Evolutionary conservation across 2,888 invertebrate species (phyloP).

Genomic region (Iphiclides podalirius): DNA sequence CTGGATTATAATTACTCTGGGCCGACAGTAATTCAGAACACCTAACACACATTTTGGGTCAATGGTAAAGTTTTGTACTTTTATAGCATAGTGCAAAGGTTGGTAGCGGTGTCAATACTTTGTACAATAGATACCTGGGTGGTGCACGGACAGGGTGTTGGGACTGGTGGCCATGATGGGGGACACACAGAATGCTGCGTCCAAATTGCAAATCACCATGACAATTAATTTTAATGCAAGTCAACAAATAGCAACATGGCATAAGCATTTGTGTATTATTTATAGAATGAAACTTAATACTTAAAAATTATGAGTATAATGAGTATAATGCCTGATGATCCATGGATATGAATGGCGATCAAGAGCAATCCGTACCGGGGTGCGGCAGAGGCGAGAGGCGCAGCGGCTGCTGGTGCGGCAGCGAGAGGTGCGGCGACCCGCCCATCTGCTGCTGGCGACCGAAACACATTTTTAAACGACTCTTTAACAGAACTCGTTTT

Average conservation of each 20-base stretch:
- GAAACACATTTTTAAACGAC: too few species aligned
- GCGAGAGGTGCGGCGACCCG: constrained; percentile 59
- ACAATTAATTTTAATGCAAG: constrained; percentile 13
- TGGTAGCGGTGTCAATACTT: too few species aligned
- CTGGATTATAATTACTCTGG: too few species aligned
- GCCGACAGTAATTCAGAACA: too few species aligned
- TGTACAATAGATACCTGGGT: constrained; percentile 85
- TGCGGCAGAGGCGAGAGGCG: constrained; percentile 83
- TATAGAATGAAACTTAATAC: too few species aligned
- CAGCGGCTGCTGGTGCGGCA: constrained; percentile 77
- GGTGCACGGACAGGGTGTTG: constrained; percentile 83
- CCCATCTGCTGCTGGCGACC: constrained; percentile 55
- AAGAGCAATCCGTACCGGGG: constrained; percentile 79
- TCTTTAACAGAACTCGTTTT: too few species aligned
- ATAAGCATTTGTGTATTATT: constrained; percentile 16
- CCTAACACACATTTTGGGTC: too few species aligned
- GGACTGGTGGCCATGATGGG: constrained; percentile 84
- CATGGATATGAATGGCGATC: too few species aligned
- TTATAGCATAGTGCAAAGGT: too few species aligned
- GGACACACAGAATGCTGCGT: constrained; percentile 87
- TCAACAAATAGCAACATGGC: not conserved
- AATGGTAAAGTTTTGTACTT: too few species aligned
- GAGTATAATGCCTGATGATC: too few species aligned
- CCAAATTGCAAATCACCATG: constrained; percentile 41
- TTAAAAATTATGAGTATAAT: too few species aligned